Evolutionary conservation across 2,113 vertebrate genomes (phyloP).

Genomic region (Tauraco erythrolophus): DNA sequence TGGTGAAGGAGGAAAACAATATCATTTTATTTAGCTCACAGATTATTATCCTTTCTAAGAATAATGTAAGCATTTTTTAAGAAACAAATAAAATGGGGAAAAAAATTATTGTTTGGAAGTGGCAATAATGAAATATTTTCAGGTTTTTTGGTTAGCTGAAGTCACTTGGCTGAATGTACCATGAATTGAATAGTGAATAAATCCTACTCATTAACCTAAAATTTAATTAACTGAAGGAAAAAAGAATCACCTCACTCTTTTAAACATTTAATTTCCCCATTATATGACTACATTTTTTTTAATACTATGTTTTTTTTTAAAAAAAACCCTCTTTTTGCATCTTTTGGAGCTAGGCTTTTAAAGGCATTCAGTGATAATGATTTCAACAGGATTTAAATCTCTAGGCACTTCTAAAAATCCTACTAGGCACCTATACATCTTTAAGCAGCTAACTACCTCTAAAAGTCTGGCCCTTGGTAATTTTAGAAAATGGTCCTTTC

Average conservation of each 20-base stretch:
- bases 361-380: conserved; percentile 22
- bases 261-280: not conserved
- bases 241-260: not conserved
- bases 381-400: conserved; percentile 42
- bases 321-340: not conserved
- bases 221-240: conserved; percentile 20
- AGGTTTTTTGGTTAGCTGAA: not conserved
- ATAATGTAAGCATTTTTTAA: not conserved
- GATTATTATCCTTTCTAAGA: not conserved
- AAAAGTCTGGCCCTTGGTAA: conserved; percentile 35
- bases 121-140: not conserved
- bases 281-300: not conserved
- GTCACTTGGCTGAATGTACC: not conserved
- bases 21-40: not conserved
- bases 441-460: conserved; percentile 39
- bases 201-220: conserved; percentile 19
- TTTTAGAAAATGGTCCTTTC: conserved; percentile 59
- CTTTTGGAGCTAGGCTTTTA: not conserved
- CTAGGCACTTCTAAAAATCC: conserved; percentile 13
- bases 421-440: not conserved
- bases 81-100: not conserved
- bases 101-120: not conserved
- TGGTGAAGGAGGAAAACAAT: not conserved
- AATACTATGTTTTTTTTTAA: not conserved
- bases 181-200: not conserved